Base-by-base conservation (phyloP, 2,888 invertebrate species). In the Ptycholaimellus sp. region DNA sequence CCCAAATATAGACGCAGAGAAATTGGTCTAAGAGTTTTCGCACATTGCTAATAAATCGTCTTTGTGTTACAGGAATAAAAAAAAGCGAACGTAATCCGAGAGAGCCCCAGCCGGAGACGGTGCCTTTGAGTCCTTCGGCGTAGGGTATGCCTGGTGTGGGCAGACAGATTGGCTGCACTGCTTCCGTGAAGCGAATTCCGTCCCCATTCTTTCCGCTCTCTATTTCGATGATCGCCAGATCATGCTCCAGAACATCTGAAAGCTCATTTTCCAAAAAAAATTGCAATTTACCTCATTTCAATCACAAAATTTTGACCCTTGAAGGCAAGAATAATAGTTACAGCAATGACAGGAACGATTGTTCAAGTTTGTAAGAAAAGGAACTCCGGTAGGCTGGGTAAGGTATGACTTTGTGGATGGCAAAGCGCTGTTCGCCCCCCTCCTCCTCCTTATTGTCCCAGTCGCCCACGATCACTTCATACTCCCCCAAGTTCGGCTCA, bases 81-180 rank as follows among this genome's bases (percentile, higher is more conserved):
- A 23, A 23, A 23, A 6, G 25, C 25, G 25, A 9, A 42, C 41
- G 9, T 16, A 16, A 14, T 38, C 68, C 65, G 11, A 70, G 60
- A 32, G 71, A 72, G 3, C 79, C 79, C 70, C 76, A 79, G 28
- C 79, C 79, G 29, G 76, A 76, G 37, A 78, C 74, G n/a, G 72
- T 71, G 52, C 78, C 79, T 49, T 71, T 71, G 41, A 68, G 59
- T 19, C 71, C 70, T 2, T 65, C 52, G 1, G 61, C 52, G 46
- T 75, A 71, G 7, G 59, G 55, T 0, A 64, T 59, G 25, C 64
- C 62, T 16, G 62, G 59, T 1, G 67, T 59, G 1, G 77, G 75
- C 42, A 79, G 58, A 53, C 79, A 79, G 41, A 75, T 70, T 1
- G 78, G 74, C 58, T 74, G 73, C 2, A 76, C 69, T 49, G 71